These are phyloP conservation scores for Macropus fuliginosus DNA, from an alignment of 2,797 vertebrate species.

Conservation along the genomic window DNA sequence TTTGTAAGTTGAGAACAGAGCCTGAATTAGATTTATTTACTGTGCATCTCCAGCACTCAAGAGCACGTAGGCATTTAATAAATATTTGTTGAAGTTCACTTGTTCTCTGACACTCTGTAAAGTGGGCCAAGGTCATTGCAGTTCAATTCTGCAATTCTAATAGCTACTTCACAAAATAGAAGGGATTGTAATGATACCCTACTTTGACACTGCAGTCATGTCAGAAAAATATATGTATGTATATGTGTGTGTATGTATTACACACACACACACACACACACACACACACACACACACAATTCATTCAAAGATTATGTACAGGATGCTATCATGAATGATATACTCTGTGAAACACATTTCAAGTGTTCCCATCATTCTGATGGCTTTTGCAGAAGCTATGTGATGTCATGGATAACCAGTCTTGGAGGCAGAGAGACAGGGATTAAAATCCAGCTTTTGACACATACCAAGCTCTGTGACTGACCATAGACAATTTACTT, in stretches of 20 bases:
- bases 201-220: neutral
- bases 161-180: conserved; percentile 28
- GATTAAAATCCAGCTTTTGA: neutral
- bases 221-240: neutral
- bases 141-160: neutral
- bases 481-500: neutral
- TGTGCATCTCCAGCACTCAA: neutral
- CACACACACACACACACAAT: no score
- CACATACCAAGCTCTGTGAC: neutral
- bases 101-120: conserved; percentile 65
- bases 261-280: no score
- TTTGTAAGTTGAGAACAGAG: neutral
- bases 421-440: neutral
- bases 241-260: neutral
- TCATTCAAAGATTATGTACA: neutral
- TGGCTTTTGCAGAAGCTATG: neutral
- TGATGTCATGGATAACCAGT: neutral
- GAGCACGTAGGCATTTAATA: neutral
- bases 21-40: neutral
- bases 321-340: neutral
- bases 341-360: neutral
- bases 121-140: conserved; percentile 61
- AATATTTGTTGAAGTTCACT: neutral
- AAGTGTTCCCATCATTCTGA: neutral
- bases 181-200: neutral